A percentile compares a stretch with the other conserved stretches of the same genome.
Conservation (phyloP, 2,797 vertebrate genomes). For the Acrossocheilus fasciatus region DNA sequence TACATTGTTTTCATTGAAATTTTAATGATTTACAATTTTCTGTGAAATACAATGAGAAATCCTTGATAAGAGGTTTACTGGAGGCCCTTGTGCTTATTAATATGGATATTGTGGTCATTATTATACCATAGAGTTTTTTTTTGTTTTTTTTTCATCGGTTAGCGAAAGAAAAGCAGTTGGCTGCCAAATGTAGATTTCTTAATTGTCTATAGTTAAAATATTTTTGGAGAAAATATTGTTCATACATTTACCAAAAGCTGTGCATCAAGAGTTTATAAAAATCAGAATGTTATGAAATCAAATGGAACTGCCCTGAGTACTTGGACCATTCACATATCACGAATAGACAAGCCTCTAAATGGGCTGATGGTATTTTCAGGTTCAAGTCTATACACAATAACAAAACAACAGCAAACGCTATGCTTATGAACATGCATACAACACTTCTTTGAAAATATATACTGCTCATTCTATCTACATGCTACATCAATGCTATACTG, state of each 20-base stretch:
- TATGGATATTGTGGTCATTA: conserved; percentile 49
- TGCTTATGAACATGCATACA: conserved; percentile 32
- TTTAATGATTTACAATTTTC: background rate
- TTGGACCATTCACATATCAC: conserved; percentile 28
- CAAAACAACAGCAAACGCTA: conserved; percentile 3
- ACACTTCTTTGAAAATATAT: conserved; percentile 16
- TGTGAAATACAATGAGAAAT: conserved; percentile 39
- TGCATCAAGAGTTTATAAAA: conserved; percentile 36
- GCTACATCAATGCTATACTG: conserved; percentile 36
- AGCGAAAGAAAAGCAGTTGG: conserved; percentile 43
- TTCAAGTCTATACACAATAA: conserved; percentile 14
- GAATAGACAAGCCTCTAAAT: conserved; percentile 2
- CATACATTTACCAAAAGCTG: conserved; percentile 26
- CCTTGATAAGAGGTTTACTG: conserved; percentile 25
- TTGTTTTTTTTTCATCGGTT: conserved; percentile 26
- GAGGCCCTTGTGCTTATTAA: conserved; percentile 34
- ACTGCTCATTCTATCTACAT: conserved; percentile 35
- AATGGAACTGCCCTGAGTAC: conserved; percentile 21
- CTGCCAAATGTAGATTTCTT: conserved; percentile 50
- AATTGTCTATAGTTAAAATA: conserved; percentile 43
- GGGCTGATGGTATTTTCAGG: conserved; percentile 21
- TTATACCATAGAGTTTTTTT: background rate
- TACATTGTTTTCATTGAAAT: conserved; percentile 49
- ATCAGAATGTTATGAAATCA: background rate
- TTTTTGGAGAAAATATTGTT: conserved; percentile 46